Evolutionary conservation across 2,113 vertebrate species (phyloP).

Genomic region (Ictidomys tridecemlineatus): DNA sequence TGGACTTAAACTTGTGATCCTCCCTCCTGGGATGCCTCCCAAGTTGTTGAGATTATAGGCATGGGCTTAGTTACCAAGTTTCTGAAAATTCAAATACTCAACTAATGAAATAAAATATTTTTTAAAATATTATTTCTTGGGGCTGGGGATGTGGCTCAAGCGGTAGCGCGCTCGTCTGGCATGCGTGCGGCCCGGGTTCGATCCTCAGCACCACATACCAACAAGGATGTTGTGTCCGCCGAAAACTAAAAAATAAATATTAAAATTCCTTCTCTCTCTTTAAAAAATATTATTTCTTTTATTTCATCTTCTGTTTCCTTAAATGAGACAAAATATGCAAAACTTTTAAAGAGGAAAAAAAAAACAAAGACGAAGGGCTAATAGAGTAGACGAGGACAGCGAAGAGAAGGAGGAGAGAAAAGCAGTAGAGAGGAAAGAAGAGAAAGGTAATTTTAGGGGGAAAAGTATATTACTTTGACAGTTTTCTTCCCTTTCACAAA

Average conservation of each 20-base stretch:
- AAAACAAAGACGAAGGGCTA: neutral
- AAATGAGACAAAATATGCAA: neutral
- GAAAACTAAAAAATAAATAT: no score
- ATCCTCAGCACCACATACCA: no score
- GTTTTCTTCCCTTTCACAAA: conserved; percentile 14
- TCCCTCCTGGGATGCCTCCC: no score
- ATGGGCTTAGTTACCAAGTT: no score
- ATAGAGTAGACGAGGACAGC: neutral
- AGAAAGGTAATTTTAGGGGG: no score
- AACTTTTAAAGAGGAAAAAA: neutral
- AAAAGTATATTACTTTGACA: neutral
- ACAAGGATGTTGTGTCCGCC: no score
- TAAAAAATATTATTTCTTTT: neutral
- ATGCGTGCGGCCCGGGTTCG: no score
- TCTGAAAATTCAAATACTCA: neutral
- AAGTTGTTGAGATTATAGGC: no score
- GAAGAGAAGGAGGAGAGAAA: neutral
- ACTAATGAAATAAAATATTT: neutral
- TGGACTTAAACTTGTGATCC: no score
- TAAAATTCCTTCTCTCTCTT: no score
- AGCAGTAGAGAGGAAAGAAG: neutral
- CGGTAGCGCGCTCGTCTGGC: no score
- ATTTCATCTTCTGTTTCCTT: neutral
- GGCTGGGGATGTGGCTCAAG: no score
- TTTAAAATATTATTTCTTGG: neutral